Conservation (phyloP, 2,888 invertebrate species). For the Drosophila nr. perissopoda region DNA sequence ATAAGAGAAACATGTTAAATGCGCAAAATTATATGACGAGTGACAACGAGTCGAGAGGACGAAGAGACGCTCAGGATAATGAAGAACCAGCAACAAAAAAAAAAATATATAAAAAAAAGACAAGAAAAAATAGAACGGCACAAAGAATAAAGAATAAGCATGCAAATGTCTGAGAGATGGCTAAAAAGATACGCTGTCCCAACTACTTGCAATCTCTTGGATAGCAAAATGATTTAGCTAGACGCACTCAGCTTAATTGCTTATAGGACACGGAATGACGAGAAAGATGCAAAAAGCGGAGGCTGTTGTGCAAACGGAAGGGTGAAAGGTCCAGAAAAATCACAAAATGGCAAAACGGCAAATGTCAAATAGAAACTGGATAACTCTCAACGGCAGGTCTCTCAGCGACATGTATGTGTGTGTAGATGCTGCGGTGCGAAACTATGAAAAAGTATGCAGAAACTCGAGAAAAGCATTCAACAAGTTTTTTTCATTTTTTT, state of each 20-base stretch:
- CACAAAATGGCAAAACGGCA: slow-evolving; percentile 12
- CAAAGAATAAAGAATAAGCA: slow-evolving; percentile 65
- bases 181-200: slow-evolving; percentile 10
- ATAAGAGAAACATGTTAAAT: slow-evolving; percentile 68
- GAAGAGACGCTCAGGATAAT: not conserved
- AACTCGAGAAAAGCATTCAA: slow-evolving; percentile 13
- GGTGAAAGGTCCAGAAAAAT: slow-evolving; percentile 7
- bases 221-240: slow-evolving; percentile 55
- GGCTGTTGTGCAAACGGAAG: not conserved
- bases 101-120: not conserved
- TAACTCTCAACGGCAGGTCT: slow-evolving; percentile 5
- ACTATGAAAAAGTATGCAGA: slow-evolving; percentile 6
- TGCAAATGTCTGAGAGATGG: slow-evolving; percentile 44
- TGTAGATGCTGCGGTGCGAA: not conserved
- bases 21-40: slow-evolving; percentile 59
- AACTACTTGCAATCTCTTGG: slow-evolving; percentile 24
- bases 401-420: not conserved
- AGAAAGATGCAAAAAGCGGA: not conserved
- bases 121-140: slow-evolving; percentile 36
- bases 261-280: slow-evolving; percentile 21
- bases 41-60: slow-evolving; percentile 14
- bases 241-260: slow-evolving; percentile 60
- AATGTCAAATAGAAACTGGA: slow-evolving; percentile 3
- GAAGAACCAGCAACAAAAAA: not conserved
- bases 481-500: slow-evolving; percentile 2